phyloP scores from a whole-genome alignment of 2,888 invertebrate genomes.

The Hydropsyche betteni region DNA sequence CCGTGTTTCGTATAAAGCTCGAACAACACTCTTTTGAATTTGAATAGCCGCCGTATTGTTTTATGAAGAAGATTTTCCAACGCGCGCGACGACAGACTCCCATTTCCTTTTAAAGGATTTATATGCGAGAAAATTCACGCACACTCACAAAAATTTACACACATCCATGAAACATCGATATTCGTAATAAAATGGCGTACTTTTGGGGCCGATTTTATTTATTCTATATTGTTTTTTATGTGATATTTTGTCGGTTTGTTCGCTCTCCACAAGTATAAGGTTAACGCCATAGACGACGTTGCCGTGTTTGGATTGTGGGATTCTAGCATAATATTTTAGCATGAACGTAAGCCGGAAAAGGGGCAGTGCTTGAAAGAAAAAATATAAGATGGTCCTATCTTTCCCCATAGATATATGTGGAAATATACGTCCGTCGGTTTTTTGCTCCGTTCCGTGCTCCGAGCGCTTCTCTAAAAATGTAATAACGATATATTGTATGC shows the following conservation, averaged over 20 bases:
- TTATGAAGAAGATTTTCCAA: conserved; percentile 16
- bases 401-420: too few relatives aligned
- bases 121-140: not conserved
- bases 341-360: conserved; percentile 29
- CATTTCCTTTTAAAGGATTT: conserved; percentile 32
- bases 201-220: not conserved
- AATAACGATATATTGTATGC: too few relatives aligned
- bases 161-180: not conserved
- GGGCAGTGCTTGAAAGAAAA: conserved; percentile 30
- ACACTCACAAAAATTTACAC: not conserved
- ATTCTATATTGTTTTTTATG: too few relatives aligned
- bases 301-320: conserved; percentile 31
- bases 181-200: conserved; percentile 6
- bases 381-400: too few relatives aligned
- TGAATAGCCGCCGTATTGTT: conserved; percentile 24
- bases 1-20: not conserved
- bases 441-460: too few relatives aligned
- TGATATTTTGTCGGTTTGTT: not conserved
- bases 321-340: conserved; percentile 32
- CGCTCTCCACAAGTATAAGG: not conserved
- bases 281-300: conserved; percentile 4
- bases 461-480: too few relatives aligned
- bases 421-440: too few relatives aligned
- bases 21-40: conserved; percentile 4
- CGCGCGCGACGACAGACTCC: not conserved